phyloP scores from a whole-genome alignment of 2,797 vertebrate genomes.

The Hydrolagus colliei region DNA sequence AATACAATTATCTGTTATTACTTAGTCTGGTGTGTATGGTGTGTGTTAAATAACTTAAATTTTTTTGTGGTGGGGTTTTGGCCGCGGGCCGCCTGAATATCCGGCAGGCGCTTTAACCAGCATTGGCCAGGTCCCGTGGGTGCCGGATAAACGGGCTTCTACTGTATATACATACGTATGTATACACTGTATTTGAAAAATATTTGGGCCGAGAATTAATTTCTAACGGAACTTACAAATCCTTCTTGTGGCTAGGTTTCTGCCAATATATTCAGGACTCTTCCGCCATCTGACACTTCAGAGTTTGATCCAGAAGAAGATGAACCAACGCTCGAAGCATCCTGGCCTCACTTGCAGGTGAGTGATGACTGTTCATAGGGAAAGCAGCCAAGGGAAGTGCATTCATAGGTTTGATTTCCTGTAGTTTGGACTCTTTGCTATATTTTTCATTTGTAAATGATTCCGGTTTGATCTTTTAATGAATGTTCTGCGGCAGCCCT shows the following conservation, averaged over 20 bases:
- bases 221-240: neutral
- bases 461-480: constrained; percentile 31
- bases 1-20: no score
- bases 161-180: no score
- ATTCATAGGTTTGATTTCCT: neutral
- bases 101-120: no score
- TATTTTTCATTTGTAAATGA: neutral
- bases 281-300: constrained; percentile 96
- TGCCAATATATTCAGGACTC: constrained; percentile 99
- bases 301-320: constrained; percentile 98
- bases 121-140: no score
- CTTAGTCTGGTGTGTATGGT: no score
- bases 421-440: neutral
- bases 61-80: no score
- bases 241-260: constrained; percentile 69
- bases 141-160: no score
- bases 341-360: constrained; percentile 97
- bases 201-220: no score
- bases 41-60: no score
- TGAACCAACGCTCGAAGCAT: constrained; percentile 93
- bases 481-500: neutral
- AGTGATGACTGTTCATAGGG: neutral
- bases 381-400: neutral
- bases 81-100: no score
- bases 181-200: no score